Base-by-base conservation (phyloP, 2,888 invertebrate species). In the Chalcosyrphus nemorum region DNA sequence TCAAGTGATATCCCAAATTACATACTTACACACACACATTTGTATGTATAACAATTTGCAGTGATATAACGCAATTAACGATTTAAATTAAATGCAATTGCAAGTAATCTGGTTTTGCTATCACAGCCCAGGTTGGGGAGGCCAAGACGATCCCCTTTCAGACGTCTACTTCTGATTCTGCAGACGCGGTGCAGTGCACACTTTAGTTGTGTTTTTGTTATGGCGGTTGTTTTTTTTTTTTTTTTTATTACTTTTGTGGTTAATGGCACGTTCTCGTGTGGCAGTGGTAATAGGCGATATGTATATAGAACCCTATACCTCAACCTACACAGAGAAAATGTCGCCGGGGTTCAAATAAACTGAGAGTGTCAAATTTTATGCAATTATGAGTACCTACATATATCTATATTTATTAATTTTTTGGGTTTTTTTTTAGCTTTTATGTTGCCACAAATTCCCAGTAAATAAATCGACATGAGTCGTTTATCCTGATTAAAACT, bases 21-120 rank as follows among this genome's bases (percentile, higher is more conserved):
- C n/a, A n/a, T n/a, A n/a, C n/a, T n/a, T n/a, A n/a, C n/a, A n/a
- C n/a, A 65, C 21, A 35, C 32, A 52, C 13, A 57, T 77, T 57
- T 52, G 57, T 50, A 17, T 41, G 11, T 24, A 19, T 41, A 57
- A 32, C 41, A 15, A 71, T 27, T 6, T n/a, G 27, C 24, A 19
- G 56, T 61, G 76, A 81, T 77, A 77, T 77, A 65, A 59, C 82
- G 78, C 82, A 78, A 82, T 82, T 78, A 82, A 66, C 72, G 82
- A 72, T 82, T 78, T 78, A 82, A 82, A 82, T 82, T 82, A 72
- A 82, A 78, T 68, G 66, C 66, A 78, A 66, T 78, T 54, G 78
- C 82, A 68, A 68, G 65, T 71, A 71, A 81, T 82, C 72, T 66
- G 45, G 17, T 45, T 66, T 59, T 54, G 72, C 47, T 78, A 78